Evolutionary conservation across 2,797 vertebrate species (phyloP).

Genomic region (Enteromius treurensis): DNA sequence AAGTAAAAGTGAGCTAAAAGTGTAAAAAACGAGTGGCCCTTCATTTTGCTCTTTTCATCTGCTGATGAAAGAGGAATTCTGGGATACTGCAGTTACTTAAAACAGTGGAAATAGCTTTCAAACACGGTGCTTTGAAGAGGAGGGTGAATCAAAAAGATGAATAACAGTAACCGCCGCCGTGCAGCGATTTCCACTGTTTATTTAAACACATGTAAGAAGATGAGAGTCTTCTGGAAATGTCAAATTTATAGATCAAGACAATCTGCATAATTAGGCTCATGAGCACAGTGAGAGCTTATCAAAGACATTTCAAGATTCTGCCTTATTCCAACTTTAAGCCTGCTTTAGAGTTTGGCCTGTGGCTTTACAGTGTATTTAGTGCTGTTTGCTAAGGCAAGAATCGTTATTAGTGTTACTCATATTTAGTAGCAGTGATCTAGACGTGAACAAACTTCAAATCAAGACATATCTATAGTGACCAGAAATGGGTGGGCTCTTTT

Average conservation of each 20-base stretch:
- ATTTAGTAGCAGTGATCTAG: not conserved
- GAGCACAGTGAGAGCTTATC: conserved; percentile 16
- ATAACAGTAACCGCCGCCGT: not conserved
- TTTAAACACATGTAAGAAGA: conserved; percentile 35
- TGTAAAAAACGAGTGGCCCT: conserved; percentile 58
- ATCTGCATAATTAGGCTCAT: conserved; percentile 28
- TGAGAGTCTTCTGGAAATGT: conserved; percentile 25
- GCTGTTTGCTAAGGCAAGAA: not conserved
- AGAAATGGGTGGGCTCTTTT: not conserved
- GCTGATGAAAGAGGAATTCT: conserved; percentile 67
- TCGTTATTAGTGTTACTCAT: not conserved
- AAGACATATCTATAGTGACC: not conserved
- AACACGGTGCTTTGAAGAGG: conserved; percentile 18
- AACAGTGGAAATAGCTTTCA: conserved; percentile 23
- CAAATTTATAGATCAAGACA: conserved; percentile 33
- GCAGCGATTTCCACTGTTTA: conserved; percentile 26
- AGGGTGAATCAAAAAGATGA: conserved; percentile 24
- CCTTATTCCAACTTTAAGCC: not conserved
- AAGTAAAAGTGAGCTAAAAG: conserved; percentile 51
- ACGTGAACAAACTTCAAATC: not conserved
- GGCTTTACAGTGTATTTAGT: not conserved
- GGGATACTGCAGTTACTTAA: conserved; percentile 18
- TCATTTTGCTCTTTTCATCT: conserved; percentile 66
- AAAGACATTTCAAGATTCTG: conserved; percentile 22
- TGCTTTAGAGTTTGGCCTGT: not conserved